A percentile compares a stretch with the other conserved stretches of the same genome.
Evolutionary conservation across 2,113 vertebrate species (phyloP).

Genomic region (Pseudonaja textilis): DNA sequence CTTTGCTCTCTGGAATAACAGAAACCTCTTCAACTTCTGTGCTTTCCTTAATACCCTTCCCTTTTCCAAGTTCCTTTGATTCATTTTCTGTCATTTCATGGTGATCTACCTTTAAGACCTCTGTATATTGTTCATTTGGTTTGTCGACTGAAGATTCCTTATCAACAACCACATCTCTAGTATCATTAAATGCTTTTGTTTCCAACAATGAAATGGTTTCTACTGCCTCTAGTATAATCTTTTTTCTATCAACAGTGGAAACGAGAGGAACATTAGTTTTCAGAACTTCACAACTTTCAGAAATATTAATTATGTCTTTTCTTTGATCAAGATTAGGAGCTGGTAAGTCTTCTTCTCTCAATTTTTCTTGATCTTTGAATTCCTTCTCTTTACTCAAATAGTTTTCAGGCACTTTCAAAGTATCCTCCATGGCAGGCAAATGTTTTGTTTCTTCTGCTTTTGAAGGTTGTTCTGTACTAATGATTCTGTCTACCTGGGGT

Average conservation of each 20-base stretch:
- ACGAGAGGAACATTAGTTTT: slow-evolving; percentile 89
- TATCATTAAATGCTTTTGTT: slow-evolving; percentile 54
- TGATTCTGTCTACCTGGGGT: slow-evolving; percentile 6
- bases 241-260: slow-evolving; percentile 88
- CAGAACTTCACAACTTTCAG: slow-evolving; percentile 91
- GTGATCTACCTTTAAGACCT: not conserved
- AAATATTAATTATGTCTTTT: slow-evolving; percentile 86
- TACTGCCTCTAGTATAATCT: slow-evolving; percentile 84
- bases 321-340: slow-evolving; percentile 69
- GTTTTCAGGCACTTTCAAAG: slow-evolving; percentile 18
- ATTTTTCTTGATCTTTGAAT: slow-evolving; percentile 8
- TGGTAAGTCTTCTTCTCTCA: slow-evolving; percentile 45
- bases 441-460: slow-evolving; percentile 18
- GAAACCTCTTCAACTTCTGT: slow-evolving; percentile 30
- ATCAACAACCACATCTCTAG: slow-evolving; percentile 42
- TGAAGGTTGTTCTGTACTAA: not conserved
- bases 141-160: slow-evolving; percentile 14
- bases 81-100: slow-evolving; percentile 3
- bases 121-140: slow-evolving; percentile 45
- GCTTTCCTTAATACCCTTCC: slow-evolving; percentile 34
- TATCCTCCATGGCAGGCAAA: not conserved
- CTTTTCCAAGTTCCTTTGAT: slow-evolving; percentile 23
- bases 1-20: slow-evolving; percentile 20
- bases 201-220: slow-evolving; percentile 78
- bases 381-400: slow-evolving; percentile 33